Evolutionary conservation across 2,888 invertebrate genomes (phyloP).

Genomic region (Patella ulyssiponensis): DNA sequence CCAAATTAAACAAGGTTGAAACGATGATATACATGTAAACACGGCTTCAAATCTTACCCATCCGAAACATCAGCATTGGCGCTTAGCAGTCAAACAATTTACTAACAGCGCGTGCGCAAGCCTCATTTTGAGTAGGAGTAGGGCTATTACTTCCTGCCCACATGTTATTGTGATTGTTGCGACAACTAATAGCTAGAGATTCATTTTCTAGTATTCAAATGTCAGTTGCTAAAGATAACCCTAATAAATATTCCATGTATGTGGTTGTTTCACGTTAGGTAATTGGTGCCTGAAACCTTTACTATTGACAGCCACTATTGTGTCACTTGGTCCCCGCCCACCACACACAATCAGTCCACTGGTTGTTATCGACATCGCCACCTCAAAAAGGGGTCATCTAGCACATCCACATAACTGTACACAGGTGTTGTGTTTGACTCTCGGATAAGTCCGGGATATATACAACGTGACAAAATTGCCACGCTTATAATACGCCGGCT

Average conservation of each 20-base stretch:
- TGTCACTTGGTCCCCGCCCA: too few species aligned
- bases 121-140: conserved; percentile 8
- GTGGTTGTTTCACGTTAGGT: too few species aligned
- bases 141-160: neutral
- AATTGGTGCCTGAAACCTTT: too few species aligned
- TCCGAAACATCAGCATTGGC: conserved; percentile 27
- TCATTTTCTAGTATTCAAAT: too few species aligned
- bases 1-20: too few species aligned
- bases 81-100: conserved; percentile 31
- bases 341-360: too few species aligned
- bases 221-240: too few species aligned
- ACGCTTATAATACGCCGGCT: neutral
- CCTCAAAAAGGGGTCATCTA: conserved; percentile 10
- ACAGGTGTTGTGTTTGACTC: neutral
- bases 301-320: too few species aligned
- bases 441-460: neutral
- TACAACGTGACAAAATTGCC: conserved; percentile 6
- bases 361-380: neutral
- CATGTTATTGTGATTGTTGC: neutral
- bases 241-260: too few species aligned
- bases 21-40: too few species aligned
- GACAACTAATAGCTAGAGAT: too few species aligned
- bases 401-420: neutral
- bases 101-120: conserved; percentile 16
- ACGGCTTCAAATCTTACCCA: too few species aligned